Evolutionary conservation across 92 coral and sea anemone genomes (phyloP).

Genomic region (Parazoanthus atlanticus): DNA sequence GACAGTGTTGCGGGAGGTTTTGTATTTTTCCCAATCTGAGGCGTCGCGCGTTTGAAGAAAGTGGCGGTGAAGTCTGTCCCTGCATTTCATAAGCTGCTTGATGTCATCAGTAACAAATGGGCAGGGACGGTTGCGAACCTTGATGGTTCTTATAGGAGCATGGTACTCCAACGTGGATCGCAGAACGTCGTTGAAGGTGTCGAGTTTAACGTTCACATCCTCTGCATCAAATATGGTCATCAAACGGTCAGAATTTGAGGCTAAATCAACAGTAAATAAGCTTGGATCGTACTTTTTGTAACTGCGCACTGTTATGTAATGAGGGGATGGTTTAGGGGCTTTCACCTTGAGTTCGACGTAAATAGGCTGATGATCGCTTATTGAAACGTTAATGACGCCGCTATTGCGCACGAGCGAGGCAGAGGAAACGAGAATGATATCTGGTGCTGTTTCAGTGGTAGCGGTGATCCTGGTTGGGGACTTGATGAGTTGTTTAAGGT

Average conservation of each 20-base stretch:
- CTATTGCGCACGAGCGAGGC: conserved; percentile 21
- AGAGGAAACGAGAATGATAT: conserved; percentile 27
- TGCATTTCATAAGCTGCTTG: conserved; percentile 27
- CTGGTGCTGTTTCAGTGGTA: conserved; percentile 31
- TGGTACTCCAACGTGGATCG: conserved; percentile 16
- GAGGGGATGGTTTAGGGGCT: conserved; percentile 18
- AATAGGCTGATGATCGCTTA: conserved; percentile 38
- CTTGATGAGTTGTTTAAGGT: conserved; percentile 34
- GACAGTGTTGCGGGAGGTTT: no score
- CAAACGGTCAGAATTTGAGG: conserved; percentile 6
- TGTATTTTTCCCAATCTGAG: no score
- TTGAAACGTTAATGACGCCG: conserved; percentile 32
- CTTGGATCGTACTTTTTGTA: conserved; percentile 30
- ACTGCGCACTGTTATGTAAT: conserved; percentile 33
- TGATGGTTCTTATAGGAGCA: conserved; percentile 39
- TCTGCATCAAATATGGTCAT: conserved; percentile 12
- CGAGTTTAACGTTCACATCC: conserved; percentile 12
- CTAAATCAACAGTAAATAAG: conserved; percentile 33
- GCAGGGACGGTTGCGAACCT: conserved; percentile 42
- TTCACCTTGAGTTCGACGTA: conserved; percentile 42
- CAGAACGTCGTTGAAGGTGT: conserved; percentile 20
- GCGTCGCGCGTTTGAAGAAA: no score
- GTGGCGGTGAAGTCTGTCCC: no score
- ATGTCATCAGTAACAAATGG: conserved; percentile 26
- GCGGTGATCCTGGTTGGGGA: conserved; percentile 22